Conservation (phyloP, 2,797 vertebrate genomes). For the Spondyliosoma cantharus region DNA sequence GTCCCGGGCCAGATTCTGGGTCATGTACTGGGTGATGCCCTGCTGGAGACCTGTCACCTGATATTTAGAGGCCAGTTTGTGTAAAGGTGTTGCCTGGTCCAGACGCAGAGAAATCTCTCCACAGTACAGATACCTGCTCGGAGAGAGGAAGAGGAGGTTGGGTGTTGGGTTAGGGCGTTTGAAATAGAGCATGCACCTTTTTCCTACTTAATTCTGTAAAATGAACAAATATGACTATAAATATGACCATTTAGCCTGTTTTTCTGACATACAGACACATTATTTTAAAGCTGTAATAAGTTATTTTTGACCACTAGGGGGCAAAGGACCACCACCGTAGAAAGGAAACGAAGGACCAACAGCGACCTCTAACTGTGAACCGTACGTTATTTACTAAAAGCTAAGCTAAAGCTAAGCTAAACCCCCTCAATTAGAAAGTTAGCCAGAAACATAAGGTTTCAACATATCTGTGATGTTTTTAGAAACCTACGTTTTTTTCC, state of each 20-base stretch:
- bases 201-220: too few relatives aligned
- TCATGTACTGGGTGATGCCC: conserved; percentile 93
- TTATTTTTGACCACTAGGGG: neutral
- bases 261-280: too few relatives aligned
- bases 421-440: too few relatives aligned
- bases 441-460: too few relatives aligned
- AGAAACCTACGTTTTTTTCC: neutral
- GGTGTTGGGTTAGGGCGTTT: neutral
- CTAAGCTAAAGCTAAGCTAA: too few relatives aligned
- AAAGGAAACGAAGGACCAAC: too few relatives aligned
- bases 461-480: too few relatives aligned
- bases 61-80: conserved; percentile 92
- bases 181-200: neutral
- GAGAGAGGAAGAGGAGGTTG: neutral
- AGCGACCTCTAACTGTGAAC: too few relatives aligned
- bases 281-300: neutral
- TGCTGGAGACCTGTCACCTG: conserved; percentile 87
- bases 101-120: conserved; percentile 89
- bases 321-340: neutral
- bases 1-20: conserved; percentile 87
- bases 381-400: too few relatives aligned
- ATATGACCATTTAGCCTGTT: too few relatives aligned
- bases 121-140: conserved; percentile 92
- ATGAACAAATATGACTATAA: too few relatives aligned
- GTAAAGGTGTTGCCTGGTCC: conserved; percentile 90